Evolutionary conservation across 2,113 vertebrate species (phyloP).

Genomic region (Cyrtonyx montezumae): DNA sequence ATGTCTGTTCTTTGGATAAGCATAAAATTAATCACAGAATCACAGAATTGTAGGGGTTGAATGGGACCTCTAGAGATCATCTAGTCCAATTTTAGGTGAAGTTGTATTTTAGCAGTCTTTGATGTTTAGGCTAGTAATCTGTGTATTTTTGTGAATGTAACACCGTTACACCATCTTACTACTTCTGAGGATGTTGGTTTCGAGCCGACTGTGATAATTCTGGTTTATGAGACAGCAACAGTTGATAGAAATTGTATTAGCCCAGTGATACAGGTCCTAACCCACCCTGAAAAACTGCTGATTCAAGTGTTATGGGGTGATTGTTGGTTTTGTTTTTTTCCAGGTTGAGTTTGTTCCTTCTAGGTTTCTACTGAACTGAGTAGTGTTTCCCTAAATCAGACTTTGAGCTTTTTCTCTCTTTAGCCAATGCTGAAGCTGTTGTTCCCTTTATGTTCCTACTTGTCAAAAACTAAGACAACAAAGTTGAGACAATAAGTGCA

Average conservation of each 20-base stretch:
- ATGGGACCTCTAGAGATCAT: too few species aligned
- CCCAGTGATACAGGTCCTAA: accelerated
- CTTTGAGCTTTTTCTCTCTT: neutral
- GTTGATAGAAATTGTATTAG: neutral
- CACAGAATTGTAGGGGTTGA: too few species aligned
- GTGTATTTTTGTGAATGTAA: neutral
- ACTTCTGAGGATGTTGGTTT: neutral
- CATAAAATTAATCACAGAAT: neutral
- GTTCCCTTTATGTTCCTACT: neutral
- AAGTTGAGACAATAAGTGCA: neutral
- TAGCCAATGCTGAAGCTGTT: neutral
- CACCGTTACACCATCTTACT: neutral
- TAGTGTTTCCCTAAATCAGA: neutral
- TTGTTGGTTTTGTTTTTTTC: neutral
- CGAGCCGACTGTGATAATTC: neutral
- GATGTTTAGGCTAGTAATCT: neutral
- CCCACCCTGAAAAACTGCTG: neutral
- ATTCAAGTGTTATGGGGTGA: neutral
- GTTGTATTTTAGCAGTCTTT: neutral
- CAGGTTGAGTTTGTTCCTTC: neutral
- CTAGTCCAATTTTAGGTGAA: neutral
- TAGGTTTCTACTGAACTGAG: neutral
- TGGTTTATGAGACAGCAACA: neutral
- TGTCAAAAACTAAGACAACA: neutral
- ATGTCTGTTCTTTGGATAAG: neutral